Conservation (phyloP, 2,888 invertebrate species). For the Vannuccia rotundouncinata region DNA sequence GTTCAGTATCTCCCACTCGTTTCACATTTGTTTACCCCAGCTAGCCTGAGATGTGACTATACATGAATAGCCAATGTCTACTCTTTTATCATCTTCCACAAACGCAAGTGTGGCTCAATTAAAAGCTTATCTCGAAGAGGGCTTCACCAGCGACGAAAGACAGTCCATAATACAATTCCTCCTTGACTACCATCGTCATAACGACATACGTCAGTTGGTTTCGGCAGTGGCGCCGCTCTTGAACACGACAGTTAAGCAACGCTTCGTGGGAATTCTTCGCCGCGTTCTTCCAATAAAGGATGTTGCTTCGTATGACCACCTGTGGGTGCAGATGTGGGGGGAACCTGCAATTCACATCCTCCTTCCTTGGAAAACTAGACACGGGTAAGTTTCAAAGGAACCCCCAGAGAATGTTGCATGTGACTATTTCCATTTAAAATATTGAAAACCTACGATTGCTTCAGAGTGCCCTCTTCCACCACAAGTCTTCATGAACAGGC, state of each 20-base stretch:
- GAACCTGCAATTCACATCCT: background rate
- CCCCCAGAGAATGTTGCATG: too few relatives aligned
- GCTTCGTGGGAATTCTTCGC: background rate
- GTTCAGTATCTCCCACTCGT: too few relatives aligned
- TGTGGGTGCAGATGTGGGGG: background rate
- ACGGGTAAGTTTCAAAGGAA: too few relatives aligned
- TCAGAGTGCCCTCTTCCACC: background rate
- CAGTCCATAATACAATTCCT: conserved; percentile 5
- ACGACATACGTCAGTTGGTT: background rate
- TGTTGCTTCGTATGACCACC: background rate
- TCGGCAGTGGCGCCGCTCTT: background rate
- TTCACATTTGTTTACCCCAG: too few relatives aligned
- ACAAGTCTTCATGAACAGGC: background rate
- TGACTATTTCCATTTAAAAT: too few relatives aligned
- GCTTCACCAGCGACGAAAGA: background rate
- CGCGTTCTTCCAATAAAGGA: background rate
- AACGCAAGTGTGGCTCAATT: conserved; percentile 6
- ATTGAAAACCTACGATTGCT: too few relatives aligned
- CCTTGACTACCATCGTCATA: conserved; percentile 1
- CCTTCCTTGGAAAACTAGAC: background rate
- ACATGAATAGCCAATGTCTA: too few relatives aligned
- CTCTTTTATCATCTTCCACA: too few relatives aligned
- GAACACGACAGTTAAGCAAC: background rate
- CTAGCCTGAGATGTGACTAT: too few relatives aligned
- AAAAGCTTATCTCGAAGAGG: background rate